Evolutionary conservation across 2,888 invertebrate genomes (phyloP), one percentile per base, ranked within the genome.

Genomic region (Lasioglossum lativentre): DNA sequence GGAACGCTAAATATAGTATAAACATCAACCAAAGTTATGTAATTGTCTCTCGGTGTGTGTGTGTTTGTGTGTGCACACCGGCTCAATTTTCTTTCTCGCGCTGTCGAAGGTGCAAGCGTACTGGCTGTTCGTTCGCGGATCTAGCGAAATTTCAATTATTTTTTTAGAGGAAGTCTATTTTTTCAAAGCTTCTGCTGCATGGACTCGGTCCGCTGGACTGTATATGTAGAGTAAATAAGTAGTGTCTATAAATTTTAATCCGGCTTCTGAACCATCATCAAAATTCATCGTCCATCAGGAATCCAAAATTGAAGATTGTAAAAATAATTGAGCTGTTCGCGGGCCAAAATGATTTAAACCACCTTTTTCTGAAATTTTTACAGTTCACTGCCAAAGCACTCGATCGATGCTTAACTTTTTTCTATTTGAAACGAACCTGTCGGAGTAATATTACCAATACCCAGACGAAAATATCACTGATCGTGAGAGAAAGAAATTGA

Each of bases 11-110:
- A 78, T 27, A 59, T 42, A 72, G 59, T 63, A 72, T 34, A 78
- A 63, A 78, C 45, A 45, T 56, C 40, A 59, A 72, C 56, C 42
- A 78, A 71, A 71, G 10, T 63, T 63, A 63, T 63, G n/a, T 47
- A 68, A 52, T 76, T 47, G 78, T 47, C 63, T n/a, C 38, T 23
- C 45, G 52, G 52, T 52, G 52, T 52, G 52, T 10, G 52, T 8
- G 2, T 23, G 23, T 52, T 4, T 16, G 23, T 10, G 8, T 52
- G 23, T 10, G 38, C 34, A 8, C 14, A n/a, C 38, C 23, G 30
- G 27, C 56, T 74, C 16, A 42, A 47, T 66, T 63, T 27, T 19
- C n/a, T 6, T 66, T 56, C 27, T 59, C 8, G 23, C 45, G n/a
- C 38, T 19, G 19, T 47, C 45, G 27, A 27, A 56, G 47, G 52